phyloP scores from a whole-genome alignment of 2,113 vertebrate species.

The Eublepharis macularius region DNA sequence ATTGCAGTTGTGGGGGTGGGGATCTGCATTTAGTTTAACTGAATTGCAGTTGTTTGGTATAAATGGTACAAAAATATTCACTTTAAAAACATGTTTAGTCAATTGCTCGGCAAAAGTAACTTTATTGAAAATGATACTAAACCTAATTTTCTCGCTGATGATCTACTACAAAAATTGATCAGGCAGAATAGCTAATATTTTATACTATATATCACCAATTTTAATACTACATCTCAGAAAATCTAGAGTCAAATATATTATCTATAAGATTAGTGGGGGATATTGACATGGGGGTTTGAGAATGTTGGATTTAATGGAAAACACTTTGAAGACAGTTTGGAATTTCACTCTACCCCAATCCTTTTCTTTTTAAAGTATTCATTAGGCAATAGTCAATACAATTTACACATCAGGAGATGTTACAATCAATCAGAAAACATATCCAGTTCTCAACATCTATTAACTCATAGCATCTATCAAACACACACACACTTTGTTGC shows the following conservation, averaged over 20 bases:
- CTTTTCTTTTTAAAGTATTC: no score
- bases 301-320: no score
- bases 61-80: not conserved
- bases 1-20: not conserved
- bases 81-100: not conserved
- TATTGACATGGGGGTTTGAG: not conserved
- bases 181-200: not conserved
- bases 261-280: not conserved
- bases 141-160: not conserved
- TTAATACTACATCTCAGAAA: no score
- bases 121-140: not conserved
- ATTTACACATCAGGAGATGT: no score
- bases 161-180: not conserved
- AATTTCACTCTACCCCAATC: no score
- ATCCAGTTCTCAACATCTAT: no score
- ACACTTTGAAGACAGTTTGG: no score
- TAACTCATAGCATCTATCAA: no score
- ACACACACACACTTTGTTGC: no score
- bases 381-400: no score
- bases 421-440: no score
- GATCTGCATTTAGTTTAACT: not conserved
- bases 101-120: not conserved
- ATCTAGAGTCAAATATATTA: not conserved
- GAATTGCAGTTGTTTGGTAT: not conserved
- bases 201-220: not conserved